Evolutionary conservation across 2,113 vertebrate genomes (phyloP).

Genomic region (Colossoma macropomum): DNA sequence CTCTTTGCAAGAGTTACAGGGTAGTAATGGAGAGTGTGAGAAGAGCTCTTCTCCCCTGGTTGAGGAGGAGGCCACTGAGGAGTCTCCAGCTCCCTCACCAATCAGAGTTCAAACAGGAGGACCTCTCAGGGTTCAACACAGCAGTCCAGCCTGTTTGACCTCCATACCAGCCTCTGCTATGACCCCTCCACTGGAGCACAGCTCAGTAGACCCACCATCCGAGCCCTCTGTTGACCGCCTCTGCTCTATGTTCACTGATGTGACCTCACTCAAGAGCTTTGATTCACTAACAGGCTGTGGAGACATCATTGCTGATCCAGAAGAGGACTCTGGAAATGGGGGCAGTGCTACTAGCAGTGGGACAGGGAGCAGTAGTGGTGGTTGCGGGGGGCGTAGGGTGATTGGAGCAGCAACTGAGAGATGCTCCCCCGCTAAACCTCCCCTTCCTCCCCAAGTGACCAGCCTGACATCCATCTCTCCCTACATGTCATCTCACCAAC

Average conservation of each 20-base stretch:
- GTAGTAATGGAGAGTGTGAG: constrained; percentile 18
- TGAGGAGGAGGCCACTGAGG: constrained; percentile 44
- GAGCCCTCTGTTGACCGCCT: constrained; percentile 90
- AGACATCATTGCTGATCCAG: constrained; percentile 96
- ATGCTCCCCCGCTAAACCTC: constrained; percentile 68
- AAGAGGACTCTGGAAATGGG: constrained; percentile 82
- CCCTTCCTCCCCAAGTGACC: constrained; percentile 61
- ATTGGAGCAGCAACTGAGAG: constrained; percentile 52
- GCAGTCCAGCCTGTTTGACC: constrained; percentile 45
- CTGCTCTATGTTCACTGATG: constrained; percentile 96
- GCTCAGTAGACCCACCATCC: constrained; percentile 88
- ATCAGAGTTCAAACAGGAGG: constrained; percentile 48
- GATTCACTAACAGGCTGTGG: constrained; percentile 99
- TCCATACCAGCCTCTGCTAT: constrained; percentile 68
- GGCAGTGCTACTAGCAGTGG: constrained; percentile 91
- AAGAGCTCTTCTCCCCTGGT: constrained; percentile 41
- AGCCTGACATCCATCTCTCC: constrained; percentile 62
- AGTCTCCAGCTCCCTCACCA: constrained; percentile 66
- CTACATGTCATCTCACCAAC: constrained; percentile 63
- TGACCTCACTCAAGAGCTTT: constrained; percentile 99
- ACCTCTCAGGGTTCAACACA: constrained; percentile 64
- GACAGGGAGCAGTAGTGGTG: constrained; percentile 81
- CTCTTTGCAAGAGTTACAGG: constrained; percentile 36
- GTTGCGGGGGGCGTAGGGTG: constrained; percentile 54
- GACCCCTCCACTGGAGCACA: constrained; percentile 81